Conservation (phyloP, 2,888 invertebrate species). For the Orchestes rusci region DNA sequence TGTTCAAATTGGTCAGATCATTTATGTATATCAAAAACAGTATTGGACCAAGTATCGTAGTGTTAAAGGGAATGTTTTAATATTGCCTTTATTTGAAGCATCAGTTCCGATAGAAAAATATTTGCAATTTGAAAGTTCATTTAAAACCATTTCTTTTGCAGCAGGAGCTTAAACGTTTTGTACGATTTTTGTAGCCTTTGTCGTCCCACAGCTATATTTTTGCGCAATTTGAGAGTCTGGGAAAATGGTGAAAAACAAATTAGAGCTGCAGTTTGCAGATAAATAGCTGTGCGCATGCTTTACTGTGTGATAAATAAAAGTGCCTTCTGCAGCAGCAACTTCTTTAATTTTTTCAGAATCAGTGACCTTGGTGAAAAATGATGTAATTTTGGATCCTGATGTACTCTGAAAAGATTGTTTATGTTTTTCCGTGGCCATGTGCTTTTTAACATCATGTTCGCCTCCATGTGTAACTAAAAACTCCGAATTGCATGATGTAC, state of each 20-base stretch:
- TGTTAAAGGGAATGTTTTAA: neutral
- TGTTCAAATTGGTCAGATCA: too few species aligned
- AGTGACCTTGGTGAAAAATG: too few species aligned
- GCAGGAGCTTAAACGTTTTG: neutral
- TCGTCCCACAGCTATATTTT: neutral
- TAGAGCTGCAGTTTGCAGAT: neutral
- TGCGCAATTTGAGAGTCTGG: slow-evolving; percentile 1
- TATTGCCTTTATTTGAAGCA: neutral
- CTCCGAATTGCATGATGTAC: too few species aligned
- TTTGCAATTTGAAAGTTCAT: neutral
- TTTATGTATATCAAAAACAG: too few species aligned
- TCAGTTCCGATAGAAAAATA: neutral
- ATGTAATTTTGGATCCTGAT: too few species aligned
- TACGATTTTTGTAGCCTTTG: neutral
- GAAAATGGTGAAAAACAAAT: neutral
- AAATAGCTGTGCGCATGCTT: slow-evolving; percentile 2
- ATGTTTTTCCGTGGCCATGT: too few species aligned
- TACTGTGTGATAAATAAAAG: neutral
- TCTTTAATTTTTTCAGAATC: too few species aligned
- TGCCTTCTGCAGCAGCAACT: neutral
- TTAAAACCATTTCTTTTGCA: neutral
- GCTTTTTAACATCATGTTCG: too few species aligned
- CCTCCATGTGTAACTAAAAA: too few species aligned
- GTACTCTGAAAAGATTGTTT: too few species aligned
- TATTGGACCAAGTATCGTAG: neutral